Evolutionary conservation across 2,797 vertebrate species (phyloP).

Genomic region (Pangasius macronema): DNA sequence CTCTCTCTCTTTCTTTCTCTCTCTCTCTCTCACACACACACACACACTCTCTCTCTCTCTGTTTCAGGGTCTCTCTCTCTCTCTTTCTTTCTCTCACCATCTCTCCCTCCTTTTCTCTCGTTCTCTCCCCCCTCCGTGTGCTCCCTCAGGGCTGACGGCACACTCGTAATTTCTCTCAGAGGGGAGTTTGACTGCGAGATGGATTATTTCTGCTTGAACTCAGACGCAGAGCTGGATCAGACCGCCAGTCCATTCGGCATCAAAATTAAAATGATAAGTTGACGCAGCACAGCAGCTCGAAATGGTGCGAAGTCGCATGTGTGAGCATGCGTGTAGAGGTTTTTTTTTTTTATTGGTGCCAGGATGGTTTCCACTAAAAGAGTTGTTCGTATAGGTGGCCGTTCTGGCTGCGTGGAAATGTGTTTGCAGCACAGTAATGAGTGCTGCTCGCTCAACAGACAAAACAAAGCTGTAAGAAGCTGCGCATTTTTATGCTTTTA

Average conservation of each 20-base stretch:
- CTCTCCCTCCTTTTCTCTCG: not conserved
- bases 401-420: not conserved
- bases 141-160: conserved; percentile 58
- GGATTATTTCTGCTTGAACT: conserved; percentile 78
- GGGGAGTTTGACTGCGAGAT: conserved; percentile 72
- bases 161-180: conserved; percentile 70
- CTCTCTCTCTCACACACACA: not conserved
- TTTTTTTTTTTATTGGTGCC: not conserved
- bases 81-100: not conserved
- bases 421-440: conserved; percentile 22
- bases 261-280: conserved; percentile 59
- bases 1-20: not conserved
- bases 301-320: conserved; percentile 21
- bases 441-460: not conserved
- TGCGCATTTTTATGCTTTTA: not conserved
- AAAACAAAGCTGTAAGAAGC: not conserved
- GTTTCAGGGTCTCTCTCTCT: not conserved
- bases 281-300: conserved; percentile 45
- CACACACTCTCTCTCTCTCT: conserved; percentile 1
- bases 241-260: conserved; percentile 52
- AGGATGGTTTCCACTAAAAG: not conserved
- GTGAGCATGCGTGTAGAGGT: not conserved
- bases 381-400: not conserved
- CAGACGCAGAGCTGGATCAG: conserved; percentile 66
- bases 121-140: conserved; percentile 14